phyloP scores from a whole-genome alignment of 1,140 invertebrate species.

The Zaprionus kolodkinae region DNA sequence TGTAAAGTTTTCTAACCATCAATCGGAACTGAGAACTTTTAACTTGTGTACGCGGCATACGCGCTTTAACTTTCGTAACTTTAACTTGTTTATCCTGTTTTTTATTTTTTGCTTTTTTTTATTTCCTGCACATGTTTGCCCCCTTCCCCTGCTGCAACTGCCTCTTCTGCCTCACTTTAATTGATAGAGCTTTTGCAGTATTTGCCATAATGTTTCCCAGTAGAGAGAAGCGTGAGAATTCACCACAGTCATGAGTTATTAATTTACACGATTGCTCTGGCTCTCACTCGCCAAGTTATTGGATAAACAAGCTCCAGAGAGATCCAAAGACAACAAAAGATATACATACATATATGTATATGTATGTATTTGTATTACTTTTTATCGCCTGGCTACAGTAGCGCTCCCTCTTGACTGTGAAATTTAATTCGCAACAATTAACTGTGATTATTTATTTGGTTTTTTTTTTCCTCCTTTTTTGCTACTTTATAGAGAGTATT shows the following conservation, averaged over 20 bases:
- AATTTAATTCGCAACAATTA: constrained; percentile 39
- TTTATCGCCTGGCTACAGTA: not conserved
- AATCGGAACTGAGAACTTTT: too few relatives aligned
- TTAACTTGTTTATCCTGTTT: constrained; percentile 10
- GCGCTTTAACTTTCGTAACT: not conserved
- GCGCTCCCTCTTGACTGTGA: not conserved
- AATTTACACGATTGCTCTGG: constrained; percentile 33
- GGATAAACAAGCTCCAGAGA: constrained; percentile 28
- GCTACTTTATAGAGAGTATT: constrained; percentile 8
- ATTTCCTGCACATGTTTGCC: constrained; percentile 19
- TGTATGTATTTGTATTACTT: not conserved
- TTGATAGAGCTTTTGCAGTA: constrained; percentile 32
- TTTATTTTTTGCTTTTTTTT: not conserved
- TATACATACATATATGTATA: too few relatives aligned
- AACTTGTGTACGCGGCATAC: not conserved
- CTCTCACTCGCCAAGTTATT: constrained; percentile 26
- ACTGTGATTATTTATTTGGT: constrained; percentile 22
- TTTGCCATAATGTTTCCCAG: constrained; percentile 24
- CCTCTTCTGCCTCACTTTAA: constrained; percentile 21
- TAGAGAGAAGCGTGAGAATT: constrained; percentile 33
- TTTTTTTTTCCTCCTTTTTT: constrained; percentile 16
- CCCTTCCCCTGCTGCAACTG: not conserved
- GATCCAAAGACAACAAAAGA: not conserved
- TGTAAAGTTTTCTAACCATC: too few relatives aligned
- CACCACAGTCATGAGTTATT: constrained; percentile 49